Percentiles rank a stretch among this genome's conserved stretches.
These are phyloP conservation scores for Dascillus cervinus DNA, from an alignment of 2,888 invertebrate genomes.

Conservation along the genomic window DNA sequence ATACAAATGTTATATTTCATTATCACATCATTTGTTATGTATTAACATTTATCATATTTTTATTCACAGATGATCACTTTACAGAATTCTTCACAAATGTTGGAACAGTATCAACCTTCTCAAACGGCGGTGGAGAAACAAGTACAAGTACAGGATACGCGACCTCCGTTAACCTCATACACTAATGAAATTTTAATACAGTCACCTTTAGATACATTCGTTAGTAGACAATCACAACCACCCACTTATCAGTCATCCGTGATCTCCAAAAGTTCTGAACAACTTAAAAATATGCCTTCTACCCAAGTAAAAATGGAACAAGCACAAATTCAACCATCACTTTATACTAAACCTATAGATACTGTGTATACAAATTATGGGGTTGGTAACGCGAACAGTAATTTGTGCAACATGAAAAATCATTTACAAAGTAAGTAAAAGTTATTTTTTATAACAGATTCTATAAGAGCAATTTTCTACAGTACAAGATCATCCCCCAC, in stretches of 20 bases:
- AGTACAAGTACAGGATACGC: slow-evolving; percentile 20
- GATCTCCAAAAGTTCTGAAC: slow-evolving; percentile 29
- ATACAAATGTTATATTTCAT: too few species aligned
- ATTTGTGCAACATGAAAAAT: slow-evolving; percentile 11
- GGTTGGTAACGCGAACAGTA: slow-evolving; percentile 10
- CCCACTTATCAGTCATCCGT: slow-evolving; percentile 31
- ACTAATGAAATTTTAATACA: slow-evolving; percentile 18
- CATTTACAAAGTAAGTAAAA: slow-evolving; percentile 14
- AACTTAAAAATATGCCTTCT: slow-evolving; percentile 18
- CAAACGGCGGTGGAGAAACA: slow-evolving; percentile 17
- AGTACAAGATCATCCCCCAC: not conserved
- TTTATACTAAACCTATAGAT: slow-evolving; percentile 14
- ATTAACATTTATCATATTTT: too few species aligned
- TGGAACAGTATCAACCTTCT: slow-evolving; percentile 35
- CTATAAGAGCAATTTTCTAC: too few species aligned
- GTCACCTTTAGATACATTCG: slow-evolving; percentile 14
- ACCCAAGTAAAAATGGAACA: slow-evolving; percentile 8
- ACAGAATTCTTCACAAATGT: slow-evolving; percentile 14
- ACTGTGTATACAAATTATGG: slow-evolving; percentile 13
- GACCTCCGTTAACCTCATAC: slow-evolving; percentile 13
- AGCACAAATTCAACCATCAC: slow-evolving; percentile 4
- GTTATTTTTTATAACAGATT: not conserved
- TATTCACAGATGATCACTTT: slow-evolving; percentile 15
- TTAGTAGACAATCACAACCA: slow-evolving; percentile 33
- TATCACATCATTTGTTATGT: too few species aligned